Evolutionary conservation across 1,140 invertebrate genomes (phyloP), one percentile per base, ranked within the genome.

Genomic region (Drosophila novamexicana): DNA sequence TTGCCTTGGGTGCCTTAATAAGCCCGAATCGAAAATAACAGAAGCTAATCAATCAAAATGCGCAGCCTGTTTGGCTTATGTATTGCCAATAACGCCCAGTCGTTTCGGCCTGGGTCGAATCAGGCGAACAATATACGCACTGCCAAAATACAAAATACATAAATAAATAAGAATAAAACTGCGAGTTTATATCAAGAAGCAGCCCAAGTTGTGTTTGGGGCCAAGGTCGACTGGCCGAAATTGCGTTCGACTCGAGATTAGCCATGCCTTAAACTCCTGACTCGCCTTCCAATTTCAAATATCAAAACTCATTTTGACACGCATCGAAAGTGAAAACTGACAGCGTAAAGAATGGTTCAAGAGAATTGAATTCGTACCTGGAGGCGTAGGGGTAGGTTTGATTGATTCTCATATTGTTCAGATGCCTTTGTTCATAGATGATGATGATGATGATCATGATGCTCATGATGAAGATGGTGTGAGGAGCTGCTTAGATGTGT

Each of bases 41-140:
- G 36, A 37, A 77, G 61, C 75, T 77, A 70, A 77, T 77, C 75
- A 77, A 77, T 77, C 75, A 77, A 75, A 75, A 77, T 64, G 61
- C 56, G 34, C 71, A 57, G 65, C 57, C 71, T 68, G 63, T 36
- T 37, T 61, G 39, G 22, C 22, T 29, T 29, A 29, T 29, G 22
- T 29, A 42, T 68, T 5, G 47, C 47, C 47, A 77, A 74, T 75
- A 75, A 12, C 10, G 10, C 39, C 39, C 39, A 12, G 39, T 40
- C 39, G 10, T 12, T 12, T 12, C 39, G 42, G 42, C 14, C 42
- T 14, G 16, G 9, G 37, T 42, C 52, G 56, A 52, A 12, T 16
- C 10, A 18, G 36, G 34, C 36, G 6, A 39, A 34, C 32, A 45
- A 53, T 69, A 45, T 62, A 37, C 49, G 57, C 39, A 37, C 45